These are phyloP conservation scores for Brachylomia viminalis DNA, from an alignment of 2,888 invertebrate species.

Conservation along the genomic window DNA sequence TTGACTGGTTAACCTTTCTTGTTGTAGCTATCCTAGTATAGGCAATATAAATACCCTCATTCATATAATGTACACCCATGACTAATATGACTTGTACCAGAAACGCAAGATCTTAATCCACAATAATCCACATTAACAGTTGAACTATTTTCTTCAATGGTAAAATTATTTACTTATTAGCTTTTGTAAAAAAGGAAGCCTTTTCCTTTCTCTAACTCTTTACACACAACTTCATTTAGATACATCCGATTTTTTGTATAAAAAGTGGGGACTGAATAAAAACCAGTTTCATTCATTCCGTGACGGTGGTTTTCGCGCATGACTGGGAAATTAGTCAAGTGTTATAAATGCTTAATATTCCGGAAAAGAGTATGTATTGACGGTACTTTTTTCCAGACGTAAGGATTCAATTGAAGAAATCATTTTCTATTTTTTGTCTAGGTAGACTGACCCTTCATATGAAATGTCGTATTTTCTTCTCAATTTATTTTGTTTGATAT, in stretches of 20 bases:
- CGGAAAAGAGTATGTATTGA: conserved; percentile 12
- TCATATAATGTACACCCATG: neutral
- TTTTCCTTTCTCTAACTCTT: neutral
- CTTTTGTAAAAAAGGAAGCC: neutral
- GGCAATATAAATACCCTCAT: neutral
- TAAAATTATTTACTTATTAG: neutral
- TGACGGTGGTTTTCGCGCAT: conserved; percentile 5
- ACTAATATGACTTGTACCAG: neutral
- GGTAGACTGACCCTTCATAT: neutral
- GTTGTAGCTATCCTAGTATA: neutral
- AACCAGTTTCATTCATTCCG: conserved; percentile 12
- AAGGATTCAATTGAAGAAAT: neutral
- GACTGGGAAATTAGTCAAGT: conserved; percentile 34
- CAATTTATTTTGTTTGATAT: neutral
- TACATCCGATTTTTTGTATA: neutral
- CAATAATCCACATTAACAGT: neutral
- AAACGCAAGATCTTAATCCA: neutral
- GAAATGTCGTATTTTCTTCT: neutral
- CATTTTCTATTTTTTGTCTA: neutral
- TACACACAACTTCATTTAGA: neutral
- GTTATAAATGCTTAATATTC: conserved; percentile 16
- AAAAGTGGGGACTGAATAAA: conserved; percentile 27
- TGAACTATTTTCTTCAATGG: neutral
- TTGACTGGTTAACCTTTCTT: neutral
- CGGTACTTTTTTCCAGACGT: neutral